Percentiles rank a stretch among this genome's conserved stretches.
Evolutionary conservation across 2,113 vertebrate genomes (phyloP).

Genomic region (Misgurnus mizolepis): DNA sequence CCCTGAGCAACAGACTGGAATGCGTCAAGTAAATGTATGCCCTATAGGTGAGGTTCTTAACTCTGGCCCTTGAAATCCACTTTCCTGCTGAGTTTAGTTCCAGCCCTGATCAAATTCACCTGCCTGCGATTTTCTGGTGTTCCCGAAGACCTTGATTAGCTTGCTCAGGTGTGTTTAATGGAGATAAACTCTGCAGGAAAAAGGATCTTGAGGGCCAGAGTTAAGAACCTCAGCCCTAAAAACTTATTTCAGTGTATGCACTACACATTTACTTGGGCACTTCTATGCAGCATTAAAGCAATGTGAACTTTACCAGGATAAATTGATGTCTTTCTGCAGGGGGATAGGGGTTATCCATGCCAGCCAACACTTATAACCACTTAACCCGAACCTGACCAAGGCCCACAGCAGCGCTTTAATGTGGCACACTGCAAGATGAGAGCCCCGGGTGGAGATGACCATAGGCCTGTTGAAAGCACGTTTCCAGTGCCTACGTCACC

Average conservation of each 20-base stretch:
- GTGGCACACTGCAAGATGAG: not conserved
- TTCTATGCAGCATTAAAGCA: not conserved
- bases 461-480: too few relatives aligned
- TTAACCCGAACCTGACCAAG: not conserved
- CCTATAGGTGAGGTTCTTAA: not conserved
- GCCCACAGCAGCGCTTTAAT: not conserved
- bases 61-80: too few relatives aligned
- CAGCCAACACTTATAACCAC: not conserved
- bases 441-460: not conserved
- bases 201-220: too few relatives aligned
- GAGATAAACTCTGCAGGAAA: too few relatives aligned
- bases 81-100: too few relatives aligned
- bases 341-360: not conserved
- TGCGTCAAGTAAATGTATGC: not conserved
- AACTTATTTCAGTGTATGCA: too few relatives aligned
- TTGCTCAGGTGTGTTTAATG: too few relatives aligned
- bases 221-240: too few relatives aligned
- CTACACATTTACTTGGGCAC: not conserved
- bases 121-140: too few relatives aligned
- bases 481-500: not conserved
- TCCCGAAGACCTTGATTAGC: too few relatives aligned
- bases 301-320: not conserved
- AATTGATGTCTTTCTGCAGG: too few relatives aligned
- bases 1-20: not conserved
- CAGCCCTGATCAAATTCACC: too few relatives aligned